Evolutionary conservation across 2,797 vertebrate species (phyloP).

Genomic region (Eurystomus glaucurus): DNA sequence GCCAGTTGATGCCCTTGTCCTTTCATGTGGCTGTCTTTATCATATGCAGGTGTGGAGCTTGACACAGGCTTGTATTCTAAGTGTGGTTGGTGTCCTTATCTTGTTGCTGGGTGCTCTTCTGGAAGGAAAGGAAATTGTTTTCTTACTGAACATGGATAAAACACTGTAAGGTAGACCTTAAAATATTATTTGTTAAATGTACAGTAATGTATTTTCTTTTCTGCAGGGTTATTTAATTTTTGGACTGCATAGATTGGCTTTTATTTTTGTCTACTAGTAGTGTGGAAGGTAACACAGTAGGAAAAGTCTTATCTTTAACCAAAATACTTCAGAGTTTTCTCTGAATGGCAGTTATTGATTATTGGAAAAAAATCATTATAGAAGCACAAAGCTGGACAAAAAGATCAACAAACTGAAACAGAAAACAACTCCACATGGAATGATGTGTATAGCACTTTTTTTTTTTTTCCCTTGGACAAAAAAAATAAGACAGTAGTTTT

Average conservation of each 20-base stretch:
- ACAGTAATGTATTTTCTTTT: neutral
- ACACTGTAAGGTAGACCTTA: neutral
- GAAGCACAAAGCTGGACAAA: neutral
- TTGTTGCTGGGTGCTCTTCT: neutral
- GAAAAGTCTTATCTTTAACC: neutral
- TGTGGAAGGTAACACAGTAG: neutral
- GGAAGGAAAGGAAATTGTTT: neutral
- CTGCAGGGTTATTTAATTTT: neutral
- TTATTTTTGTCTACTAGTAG: neutral
- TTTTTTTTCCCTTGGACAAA: neutral
- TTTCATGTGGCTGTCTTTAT: conserved; percentile 11
- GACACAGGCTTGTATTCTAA: neutral
- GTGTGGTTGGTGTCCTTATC: neutral
- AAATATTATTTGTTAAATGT: neutral
- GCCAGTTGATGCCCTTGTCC: conserved; percentile 31
- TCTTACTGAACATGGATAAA: neutral
- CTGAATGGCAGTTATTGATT: neutral
- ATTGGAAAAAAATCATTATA: no score
- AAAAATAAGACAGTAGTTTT: neutral
- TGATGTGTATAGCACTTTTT: neutral
- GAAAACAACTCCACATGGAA: neutral
- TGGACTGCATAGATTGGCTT: neutral
- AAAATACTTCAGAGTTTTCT: neutral
- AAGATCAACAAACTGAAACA: neutral
- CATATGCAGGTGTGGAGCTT: neutral